Conservation (phyloP, 2,797 vertebrate species). For the Arnoldichthys spilopterus region DNA sequence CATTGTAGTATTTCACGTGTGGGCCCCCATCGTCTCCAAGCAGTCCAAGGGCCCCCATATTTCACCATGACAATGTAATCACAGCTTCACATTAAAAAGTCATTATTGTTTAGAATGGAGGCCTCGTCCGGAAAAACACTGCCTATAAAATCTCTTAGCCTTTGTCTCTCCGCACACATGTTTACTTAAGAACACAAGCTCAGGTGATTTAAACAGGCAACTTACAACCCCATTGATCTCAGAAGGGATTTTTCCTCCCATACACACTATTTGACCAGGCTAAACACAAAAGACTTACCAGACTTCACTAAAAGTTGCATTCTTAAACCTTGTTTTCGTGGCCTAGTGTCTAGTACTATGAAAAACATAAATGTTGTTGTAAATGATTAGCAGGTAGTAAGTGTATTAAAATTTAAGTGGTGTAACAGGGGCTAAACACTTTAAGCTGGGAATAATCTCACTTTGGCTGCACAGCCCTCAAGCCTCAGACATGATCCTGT, state of each 20-base stretch:
- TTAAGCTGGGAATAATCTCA: slow-evolving; percentile 61
- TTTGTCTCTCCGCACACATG: slow-evolving; percentile 90
- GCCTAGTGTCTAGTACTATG: background rate
- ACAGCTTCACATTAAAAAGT: slow-evolving; percentile 99
- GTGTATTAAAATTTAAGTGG: slow-evolving; percentile 78
- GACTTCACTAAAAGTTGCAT: slow-evolving; percentile 21
- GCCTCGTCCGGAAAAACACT: slow-evolving; percentile 95
- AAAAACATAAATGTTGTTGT: slow-evolving; percentile 55
- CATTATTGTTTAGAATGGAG: slow-evolving; percentile 99
- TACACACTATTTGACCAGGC: slow-evolving; percentile 20
- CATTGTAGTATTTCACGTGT: slow-evolving; percentile 88
- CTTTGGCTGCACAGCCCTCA: slow-evolving; percentile 52
- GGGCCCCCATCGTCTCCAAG: slow-evolving; percentile 87
- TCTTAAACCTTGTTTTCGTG: background rate
- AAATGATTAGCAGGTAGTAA: slow-evolving; percentile 87
- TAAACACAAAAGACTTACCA: background rate
- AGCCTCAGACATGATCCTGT: slow-evolving; percentile 46
- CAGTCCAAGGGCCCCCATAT: slow-evolving; percentile 88
- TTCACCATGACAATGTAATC: slow-evolving; percentile 99
- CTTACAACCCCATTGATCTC: slow-evolving; percentile 89
- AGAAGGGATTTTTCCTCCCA: slow-evolving; percentile 67
- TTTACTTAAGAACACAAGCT: slow-evolving; percentile 91
- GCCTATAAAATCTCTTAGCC: slow-evolving; percentile 92
- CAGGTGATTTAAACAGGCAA: slow-evolving; percentile 86
- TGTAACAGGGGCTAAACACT: slow-evolving; percentile 72